Conservation (phyloP, 2,113 vertebrate species). For the Neopipo cinnamomea region DNA sequence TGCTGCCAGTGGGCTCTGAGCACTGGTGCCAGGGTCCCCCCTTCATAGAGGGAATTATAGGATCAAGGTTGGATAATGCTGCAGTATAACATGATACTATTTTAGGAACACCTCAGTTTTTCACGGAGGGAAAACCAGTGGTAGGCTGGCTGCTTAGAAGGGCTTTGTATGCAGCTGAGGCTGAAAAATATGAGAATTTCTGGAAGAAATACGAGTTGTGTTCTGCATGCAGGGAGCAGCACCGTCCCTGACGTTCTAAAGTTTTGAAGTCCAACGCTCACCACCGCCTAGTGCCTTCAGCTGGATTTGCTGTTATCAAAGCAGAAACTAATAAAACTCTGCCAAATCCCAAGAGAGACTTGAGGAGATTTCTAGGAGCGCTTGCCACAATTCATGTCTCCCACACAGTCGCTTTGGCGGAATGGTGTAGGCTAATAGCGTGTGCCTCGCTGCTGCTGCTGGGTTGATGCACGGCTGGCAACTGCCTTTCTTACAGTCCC, state of each 20-base stretch:
- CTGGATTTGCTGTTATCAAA: neutral
- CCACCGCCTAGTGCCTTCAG: neutral
- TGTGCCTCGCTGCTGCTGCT: neutral
- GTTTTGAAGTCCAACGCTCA: neutral
- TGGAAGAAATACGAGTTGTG: neutral
- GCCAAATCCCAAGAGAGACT: neutral
- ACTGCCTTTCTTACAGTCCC: accelerated
- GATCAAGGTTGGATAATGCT: neutral
- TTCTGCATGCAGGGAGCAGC: neutral
- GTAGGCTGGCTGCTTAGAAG: neutral
- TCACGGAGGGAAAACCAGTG: neutral
- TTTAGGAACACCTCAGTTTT: neutral
- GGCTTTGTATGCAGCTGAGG: neutral
- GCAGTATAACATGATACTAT: accelerated
- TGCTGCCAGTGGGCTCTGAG: neutral
- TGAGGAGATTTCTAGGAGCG: neutral
- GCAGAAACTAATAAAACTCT: neutral
- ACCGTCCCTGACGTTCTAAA: neutral
- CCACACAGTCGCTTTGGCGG: neutral
- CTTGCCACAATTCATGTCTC: neutral
- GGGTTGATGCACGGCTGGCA: neutral
- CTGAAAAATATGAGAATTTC: neutral
- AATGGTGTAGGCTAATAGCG: neutral
- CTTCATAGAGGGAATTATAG: neutral
- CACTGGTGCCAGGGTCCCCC: neutral